Conservation (phyloP, 2,113 vertebrate genomes). For the Sinocyclocheilus anshuiensis region DNA sequence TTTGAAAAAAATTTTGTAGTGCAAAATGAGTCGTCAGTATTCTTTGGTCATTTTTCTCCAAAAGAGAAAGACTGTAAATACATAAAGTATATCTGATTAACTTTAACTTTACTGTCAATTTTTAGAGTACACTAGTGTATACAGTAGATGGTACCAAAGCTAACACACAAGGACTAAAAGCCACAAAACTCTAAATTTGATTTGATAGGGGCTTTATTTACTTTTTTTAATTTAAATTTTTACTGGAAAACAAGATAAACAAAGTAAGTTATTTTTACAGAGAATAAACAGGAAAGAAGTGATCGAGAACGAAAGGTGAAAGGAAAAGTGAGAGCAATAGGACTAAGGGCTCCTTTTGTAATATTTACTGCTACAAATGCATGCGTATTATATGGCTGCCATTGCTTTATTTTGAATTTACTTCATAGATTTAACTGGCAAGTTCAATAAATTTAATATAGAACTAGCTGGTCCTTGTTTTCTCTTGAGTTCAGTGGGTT, state of each 20-base stretch:
- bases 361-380: constrained; percentile 38
- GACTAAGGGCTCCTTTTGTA: constrained; percentile 38
- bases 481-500: constrained; percentile 49
- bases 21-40: background rate
- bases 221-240: background rate
- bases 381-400: constrained; percentile 56
- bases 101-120: background rate
- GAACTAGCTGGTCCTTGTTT: constrained; percentile 13
- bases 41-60: background rate
- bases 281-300: constrained; percentile 10
- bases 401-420: constrained; percentile 14
- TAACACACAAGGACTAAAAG: background rate
- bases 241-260: constrained; percentile 4
- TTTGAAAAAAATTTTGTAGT: background rate
- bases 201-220: background rate
- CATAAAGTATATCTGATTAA: background rate
- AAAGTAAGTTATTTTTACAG: background rate
- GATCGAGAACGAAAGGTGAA: constrained; percentile 18
- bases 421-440: background rate
- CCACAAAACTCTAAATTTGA: background rate
- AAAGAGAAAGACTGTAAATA: background rate
- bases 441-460: background rate
- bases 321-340: background rate
- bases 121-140: background rate
- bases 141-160: background rate